Conservation (phyloP, 1,140 invertebrate genomes). For the Brachionus asplanchnoidis region DNA sequence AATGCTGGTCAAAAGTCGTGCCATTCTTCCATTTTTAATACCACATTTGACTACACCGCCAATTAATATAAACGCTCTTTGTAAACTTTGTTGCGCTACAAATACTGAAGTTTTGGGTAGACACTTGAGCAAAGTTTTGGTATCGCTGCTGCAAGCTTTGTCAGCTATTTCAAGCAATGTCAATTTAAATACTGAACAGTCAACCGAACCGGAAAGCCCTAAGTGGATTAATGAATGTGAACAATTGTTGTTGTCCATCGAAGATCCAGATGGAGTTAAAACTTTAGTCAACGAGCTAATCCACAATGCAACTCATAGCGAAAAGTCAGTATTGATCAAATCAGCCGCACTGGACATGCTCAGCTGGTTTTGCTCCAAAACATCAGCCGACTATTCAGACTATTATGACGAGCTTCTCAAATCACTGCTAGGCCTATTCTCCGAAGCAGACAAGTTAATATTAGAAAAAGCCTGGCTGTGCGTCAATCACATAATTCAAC, state of each 20-base stretch:
- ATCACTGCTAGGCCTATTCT: conserved; percentile 77
- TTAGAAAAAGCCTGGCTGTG: conserved; percentile 81
- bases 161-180: conserved; percentile 47
- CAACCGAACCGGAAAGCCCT: conserved; percentile 47
- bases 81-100: conserved; percentile 76
- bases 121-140: conserved; percentile 82
- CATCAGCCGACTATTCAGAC: conserved; percentile 72
- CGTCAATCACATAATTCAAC: conserved; percentile 79
- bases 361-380: conserved; percentile 80
- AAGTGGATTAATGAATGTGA: conserved; percentile 82
- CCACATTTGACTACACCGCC: conserved; percentile 80
- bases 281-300: conserved; percentile 85
- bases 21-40: conserved; percentile 88
- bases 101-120: conserved; percentile 85
- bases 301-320: conserved; percentile 44
- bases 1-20: conserved; percentile 89
- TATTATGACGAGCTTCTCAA: conserved; percentile 81
- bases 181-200: not conserved
- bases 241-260: conserved; percentile 78
- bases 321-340: conserved; percentile 55
- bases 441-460: conserved; percentile 72
- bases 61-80: conserved; percentile 85
- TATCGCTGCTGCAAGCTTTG: conserved; percentile 76
- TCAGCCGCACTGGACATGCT: conserved; percentile 78
- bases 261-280: conserved; percentile 73